Evolutionary conservation across 2,113 vertebrate genomes (phyloP).

Genomic region (Carlito syrichta): DNA sequence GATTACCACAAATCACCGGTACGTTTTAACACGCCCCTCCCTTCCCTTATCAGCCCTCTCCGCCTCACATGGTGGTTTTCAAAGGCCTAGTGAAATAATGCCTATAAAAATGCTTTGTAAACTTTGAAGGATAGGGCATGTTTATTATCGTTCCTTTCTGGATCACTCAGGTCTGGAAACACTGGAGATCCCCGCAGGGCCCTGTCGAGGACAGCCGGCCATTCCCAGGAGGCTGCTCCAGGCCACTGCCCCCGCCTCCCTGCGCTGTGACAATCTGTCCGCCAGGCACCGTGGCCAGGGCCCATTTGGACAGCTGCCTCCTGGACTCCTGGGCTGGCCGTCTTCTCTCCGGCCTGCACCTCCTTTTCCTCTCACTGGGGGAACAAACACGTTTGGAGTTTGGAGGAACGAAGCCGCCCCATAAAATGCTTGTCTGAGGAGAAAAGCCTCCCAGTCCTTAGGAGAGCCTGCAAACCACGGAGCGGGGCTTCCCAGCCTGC

Average conservation of each 20-base stretch:
- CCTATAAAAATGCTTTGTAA: not conserved
- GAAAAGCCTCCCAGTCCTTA: not conserved
- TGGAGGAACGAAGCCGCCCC: not conserved
- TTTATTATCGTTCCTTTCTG: slow-evolving; percentile 28
- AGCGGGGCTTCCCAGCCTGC: not conserved
- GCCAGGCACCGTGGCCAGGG: not conserved
- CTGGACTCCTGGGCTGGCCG: not conserved
- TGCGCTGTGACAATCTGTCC: not conserved
- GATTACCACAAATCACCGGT: not conserved
- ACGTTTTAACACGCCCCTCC: not conserved
- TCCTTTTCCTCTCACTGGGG: slow-evolving; percentile 21
- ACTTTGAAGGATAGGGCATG: slow-evolving; percentile 3
- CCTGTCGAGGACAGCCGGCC: not conserved
- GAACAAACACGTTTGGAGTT: not conserved
- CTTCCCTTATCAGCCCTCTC: not conserved
- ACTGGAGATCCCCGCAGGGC: not conserved
- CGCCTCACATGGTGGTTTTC: rapidly evolving
- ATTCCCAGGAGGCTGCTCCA: not conserved
- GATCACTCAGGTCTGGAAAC: not conserved
- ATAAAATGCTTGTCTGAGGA: slow-evolving; percentile 9
- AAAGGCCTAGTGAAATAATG: not conserved
- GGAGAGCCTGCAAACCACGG: not conserved
- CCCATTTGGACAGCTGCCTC: not conserved
- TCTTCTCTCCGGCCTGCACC: not conserved
- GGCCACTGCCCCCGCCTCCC: not conserved